Percentiles rank a stretch among this genome's conserved stretches.
Evolutionary conservation across 2,888 invertebrate genomes (phyloP).

Genomic region (Hydrotaea cyrtoneurina): DNA sequence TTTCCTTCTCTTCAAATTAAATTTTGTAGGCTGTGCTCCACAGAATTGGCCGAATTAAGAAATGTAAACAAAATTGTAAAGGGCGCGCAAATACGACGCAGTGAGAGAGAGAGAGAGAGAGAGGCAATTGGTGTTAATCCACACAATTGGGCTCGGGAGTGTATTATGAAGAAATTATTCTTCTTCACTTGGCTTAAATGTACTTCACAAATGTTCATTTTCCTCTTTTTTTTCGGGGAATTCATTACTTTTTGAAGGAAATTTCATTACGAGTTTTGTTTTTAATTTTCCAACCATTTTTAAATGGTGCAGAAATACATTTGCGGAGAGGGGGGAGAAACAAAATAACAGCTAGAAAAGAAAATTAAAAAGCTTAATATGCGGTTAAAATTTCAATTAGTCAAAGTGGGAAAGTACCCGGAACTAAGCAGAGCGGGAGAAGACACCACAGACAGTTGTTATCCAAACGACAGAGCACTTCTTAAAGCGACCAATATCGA

Average conservation of each 20-base stretch:
- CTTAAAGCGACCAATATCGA: too few species aligned
- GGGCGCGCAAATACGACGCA: not conserved
- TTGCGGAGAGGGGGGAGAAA: not conserved
- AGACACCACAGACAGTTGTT: too few species aligned
- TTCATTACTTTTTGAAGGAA: not conserved
- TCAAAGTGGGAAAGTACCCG: too few species aligned
- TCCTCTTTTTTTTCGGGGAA: too few species aligned
- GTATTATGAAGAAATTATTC: not conserved
- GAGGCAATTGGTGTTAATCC: conserved; percentile 4
- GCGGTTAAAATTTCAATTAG: too few species aligned
- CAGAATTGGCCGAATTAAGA: not conserved
- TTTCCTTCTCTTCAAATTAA: not conserved
- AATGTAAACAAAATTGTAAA: not conserved
- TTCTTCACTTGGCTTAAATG: not conserved
- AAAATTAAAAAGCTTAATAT: too few species aligned
- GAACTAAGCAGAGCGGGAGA: too few species aligned
- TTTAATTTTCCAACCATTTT: not conserved
- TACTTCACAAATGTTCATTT: not conserved
- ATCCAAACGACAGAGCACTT: too few species aligned
- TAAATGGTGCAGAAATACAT: not conserved
- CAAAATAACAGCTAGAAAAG: too few species aligned
- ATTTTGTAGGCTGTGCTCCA: not conserved
- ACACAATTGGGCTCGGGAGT: not conserved
- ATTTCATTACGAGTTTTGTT: not conserved
- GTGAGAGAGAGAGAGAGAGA: too few species aligned